A percentile compares a stretch with the other conserved stretches of the same genome.
These are phyloP conservation scores for Nyctalus aviator DNA, from an alignment of 2,797 vertebrate genomes.

Conservation along the genomic window DNA sequence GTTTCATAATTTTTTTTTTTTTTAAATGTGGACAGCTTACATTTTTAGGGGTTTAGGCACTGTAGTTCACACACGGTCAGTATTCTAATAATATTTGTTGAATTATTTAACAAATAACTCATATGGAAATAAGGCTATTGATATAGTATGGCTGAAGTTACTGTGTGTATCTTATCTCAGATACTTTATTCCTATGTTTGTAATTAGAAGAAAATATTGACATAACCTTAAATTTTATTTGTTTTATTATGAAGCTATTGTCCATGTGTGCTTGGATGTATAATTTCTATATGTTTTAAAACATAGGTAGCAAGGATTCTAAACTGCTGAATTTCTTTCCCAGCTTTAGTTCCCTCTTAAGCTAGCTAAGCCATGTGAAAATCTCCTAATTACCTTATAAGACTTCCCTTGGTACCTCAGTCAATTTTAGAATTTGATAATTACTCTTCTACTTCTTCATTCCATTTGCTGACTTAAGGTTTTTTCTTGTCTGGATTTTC, in stretches of 20 bases:
- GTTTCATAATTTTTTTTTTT: not conserved
- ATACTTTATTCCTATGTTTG: not conserved
- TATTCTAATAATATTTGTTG: not conserved
- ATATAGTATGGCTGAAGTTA: not conserved
- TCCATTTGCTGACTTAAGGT: slow-evolving; percentile 15
- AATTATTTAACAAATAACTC: slow-evolving; percentile 13
- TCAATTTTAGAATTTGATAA: slow-evolving; percentile 18
- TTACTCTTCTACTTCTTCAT: not conserved
- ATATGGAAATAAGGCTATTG: not conserved
- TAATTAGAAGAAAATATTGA: not conserved
- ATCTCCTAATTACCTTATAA: not conserved
- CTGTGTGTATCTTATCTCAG: not conserved
- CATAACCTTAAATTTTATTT: not conserved
- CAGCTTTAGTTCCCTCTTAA: not conserved
- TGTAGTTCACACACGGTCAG: not conserved
- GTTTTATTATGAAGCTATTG: not conserved
- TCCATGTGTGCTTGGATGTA: not conserved
- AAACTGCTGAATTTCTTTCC: not conserved
- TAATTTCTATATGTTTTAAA: not conserved
- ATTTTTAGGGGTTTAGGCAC: not conserved
- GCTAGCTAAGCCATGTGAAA: not conserved
- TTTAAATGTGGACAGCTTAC: not conserved
- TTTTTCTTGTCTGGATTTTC: slow-evolving; percentile 15
- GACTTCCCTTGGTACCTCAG: not conserved
- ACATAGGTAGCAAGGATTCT: not conserved